phyloP scores from a whole-genome alignment of 2,113 vertebrate species.

The Cheirogaleus medius region DNA sequence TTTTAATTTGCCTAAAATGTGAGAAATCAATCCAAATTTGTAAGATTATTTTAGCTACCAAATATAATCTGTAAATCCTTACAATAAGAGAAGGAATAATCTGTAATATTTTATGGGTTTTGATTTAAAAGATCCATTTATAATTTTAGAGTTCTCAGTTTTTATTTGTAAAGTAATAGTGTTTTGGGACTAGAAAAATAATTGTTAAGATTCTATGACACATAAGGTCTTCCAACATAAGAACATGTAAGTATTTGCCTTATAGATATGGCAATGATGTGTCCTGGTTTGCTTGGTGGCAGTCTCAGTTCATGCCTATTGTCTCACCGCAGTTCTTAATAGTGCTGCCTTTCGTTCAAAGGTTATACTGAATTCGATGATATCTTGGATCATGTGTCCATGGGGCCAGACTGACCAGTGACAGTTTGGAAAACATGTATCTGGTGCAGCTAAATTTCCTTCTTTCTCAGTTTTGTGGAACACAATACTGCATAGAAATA shows the following conservation, averaged over 20 bases:
- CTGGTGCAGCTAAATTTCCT: not conserved
- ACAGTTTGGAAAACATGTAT: not conserved
- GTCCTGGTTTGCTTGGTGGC: not conserved
- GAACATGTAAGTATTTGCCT: not conserved
- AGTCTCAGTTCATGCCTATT: not conserved
- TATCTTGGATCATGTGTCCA: not conserved
- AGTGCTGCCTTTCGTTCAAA: not conserved
- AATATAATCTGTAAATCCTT: not conserved
- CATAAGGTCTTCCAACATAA: not conserved
- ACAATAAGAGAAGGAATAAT: not conserved
- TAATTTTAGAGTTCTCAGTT: not conserved
- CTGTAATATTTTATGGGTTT: not conserved
- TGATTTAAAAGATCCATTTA: not conserved
- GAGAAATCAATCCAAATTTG: not conserved
- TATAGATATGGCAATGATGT: not conserved
- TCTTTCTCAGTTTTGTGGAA: not conserved
- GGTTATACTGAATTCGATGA: not conserved
- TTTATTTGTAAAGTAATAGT: not conserved
- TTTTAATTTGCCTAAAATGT: not conserved
- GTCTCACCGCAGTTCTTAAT: not conserved
- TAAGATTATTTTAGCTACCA: not conserved
- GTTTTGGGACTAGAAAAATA: not conserved
- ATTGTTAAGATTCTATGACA: not conserved
- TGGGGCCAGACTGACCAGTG: not conserved
- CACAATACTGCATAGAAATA: not conserved